Evolutionary conservation across 1,140 invertebrate genomes (phyloP).

Genomic region (Hypothenemus hampei): DNA sequence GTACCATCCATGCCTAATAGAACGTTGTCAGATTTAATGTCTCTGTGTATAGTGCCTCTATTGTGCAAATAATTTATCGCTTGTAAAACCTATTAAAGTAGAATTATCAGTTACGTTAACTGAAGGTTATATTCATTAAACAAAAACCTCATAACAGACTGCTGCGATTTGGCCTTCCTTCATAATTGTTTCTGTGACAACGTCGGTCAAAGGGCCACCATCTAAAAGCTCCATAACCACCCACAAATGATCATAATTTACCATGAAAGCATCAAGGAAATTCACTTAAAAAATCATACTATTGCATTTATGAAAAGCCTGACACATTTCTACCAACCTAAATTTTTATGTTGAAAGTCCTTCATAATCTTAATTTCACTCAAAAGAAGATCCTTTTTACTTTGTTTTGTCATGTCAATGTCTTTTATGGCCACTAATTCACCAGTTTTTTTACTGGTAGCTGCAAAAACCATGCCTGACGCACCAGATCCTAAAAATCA

Average conservation of each 20-base stretch:
- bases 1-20: slow-evolving; percentile 93
- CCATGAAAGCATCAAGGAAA: slow-evolving; percentile 86
- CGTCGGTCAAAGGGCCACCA: slow-evolving; percentile 93
- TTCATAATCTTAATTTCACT: slow-evolving; percentile 93
- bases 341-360: slow-evolving; percentile 90
- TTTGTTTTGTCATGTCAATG: slow-evolving; percentile 90
- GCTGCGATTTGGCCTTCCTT: slow-evolving; percentile 96
- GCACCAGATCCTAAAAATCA: slow-evolving; percentile 77
- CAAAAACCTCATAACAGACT: slow-evolving; percentile 85
- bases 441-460: slow-evolving; percentile 70
- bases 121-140: neutral
- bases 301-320: neutral
- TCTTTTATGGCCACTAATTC: slow-evolving; percentile 91
- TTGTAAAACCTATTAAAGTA: slow-evolving; percentile 59
- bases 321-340: slow-evolving; percentile 4
- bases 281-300: slow-evolving; percentile 69
- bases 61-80: slow-evolving; percentile 89
- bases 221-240: slow-evolving; percentile 93
- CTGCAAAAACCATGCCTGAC: slow-evolving; percentile 89
- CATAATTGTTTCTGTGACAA: slow-evolving; percentile 97
- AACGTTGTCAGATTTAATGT: slow-evolving; percentile 97
- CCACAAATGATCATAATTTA: slow-evolving; percentile 89
- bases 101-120: neutral
- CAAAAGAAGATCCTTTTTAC: slow-evolving; percentile 90
- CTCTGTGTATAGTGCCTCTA: slow-evolving; percentile 86